These are phyloP conservation scores for Neotragus pygmaeus DNA, from an alignment of 2,113 vertebrate genomes.

Conservation along the genomic window DNA sequence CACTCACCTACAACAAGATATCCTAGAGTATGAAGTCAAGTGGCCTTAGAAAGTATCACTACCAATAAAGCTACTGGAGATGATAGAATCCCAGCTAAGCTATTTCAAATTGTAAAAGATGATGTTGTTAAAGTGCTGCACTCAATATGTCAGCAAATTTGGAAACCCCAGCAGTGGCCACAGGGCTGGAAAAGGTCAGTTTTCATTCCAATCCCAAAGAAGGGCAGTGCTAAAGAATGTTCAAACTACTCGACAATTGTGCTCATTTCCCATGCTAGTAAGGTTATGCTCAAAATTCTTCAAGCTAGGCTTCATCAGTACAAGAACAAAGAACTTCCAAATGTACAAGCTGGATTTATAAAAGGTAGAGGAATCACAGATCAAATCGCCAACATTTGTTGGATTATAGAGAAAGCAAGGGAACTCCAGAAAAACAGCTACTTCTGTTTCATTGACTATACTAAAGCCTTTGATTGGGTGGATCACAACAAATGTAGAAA, in stretches of 20 bases:
- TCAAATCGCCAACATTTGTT: not conserved
- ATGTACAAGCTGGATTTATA: not conserved
- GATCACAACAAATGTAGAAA: not conserved
- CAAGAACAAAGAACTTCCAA: not conserved
- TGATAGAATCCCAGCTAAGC: not conserved
- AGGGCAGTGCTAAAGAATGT: not conserved
- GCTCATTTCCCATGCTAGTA: not conserved
- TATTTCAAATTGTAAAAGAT: not conserved
- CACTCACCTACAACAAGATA: not conserved
- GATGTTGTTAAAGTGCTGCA: not conserved
- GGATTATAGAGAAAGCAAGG: not conserved
- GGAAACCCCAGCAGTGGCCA: not conserved
- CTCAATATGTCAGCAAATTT: not conserved
- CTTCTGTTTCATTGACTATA: not conserved
- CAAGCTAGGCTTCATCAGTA: not conserved
- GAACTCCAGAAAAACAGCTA: not conserved
- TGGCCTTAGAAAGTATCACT: not conserved
- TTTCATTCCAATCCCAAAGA: not conserved
- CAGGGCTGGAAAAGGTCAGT: not conserved
- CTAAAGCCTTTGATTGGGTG: not conserved
- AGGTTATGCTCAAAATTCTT: not conserved
- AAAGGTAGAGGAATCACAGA: not conserved
- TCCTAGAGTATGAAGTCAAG: not conserved
- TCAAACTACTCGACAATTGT: not conserved
- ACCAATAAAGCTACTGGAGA: not conserved